Evolutionary conservation across 2,888 invertebrate genomes (phyloP).

Genomic region (Hyppa rectilinea): DNA sequence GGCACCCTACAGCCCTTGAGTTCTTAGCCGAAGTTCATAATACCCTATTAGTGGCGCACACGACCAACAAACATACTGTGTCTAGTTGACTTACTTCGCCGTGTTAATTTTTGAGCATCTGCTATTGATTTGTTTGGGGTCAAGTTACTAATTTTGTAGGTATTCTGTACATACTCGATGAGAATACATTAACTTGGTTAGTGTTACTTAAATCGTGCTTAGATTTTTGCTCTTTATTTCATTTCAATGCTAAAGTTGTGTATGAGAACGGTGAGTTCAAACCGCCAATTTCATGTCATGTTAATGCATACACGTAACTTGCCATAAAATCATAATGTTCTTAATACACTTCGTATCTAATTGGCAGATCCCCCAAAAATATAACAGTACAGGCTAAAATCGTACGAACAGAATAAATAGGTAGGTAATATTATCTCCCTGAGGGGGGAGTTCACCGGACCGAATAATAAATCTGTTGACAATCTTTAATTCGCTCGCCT

Average conservation of each 20-base stretch:
- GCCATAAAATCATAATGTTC: background rate
- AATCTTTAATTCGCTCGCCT: slow-evolving; percentile 87
- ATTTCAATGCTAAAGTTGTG: background rate
- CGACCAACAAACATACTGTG: slow-evolving; percentile 78
- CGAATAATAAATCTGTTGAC: slow-evolving; percentile 90
- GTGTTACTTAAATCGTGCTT: background rate
- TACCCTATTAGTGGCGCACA: slow-evolving; percentile 88
- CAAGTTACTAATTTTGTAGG: slow-evolving; percentile 2
- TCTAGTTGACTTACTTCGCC: slow-evolving; percentile 73
- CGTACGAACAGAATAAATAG: slow-evolving; percentile 71
- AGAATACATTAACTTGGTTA: background rate
- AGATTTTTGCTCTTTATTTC: background rate
- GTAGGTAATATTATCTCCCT: slow-evolving; percentile 76
- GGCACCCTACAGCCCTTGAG: slow-evolving; percentile 79
- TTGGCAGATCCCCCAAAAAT: slow-evolving; percentile 42
- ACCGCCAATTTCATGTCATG: background rate
- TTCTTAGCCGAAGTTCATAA: slow-evolving; percentile 88
- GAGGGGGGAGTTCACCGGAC: slow-evolving; percentile 84
- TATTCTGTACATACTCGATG: background rate
- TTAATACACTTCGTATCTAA: slow-evolving; percentile 12
- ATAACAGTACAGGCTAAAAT: slow-evolving; percentile 44
- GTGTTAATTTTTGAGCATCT: slow-evolving; percentile 60
- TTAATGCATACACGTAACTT: too few species aligned
- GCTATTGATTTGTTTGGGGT: slow-evolving; percentile 41
- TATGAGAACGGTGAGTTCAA: background rate